Evolutionary conservation across 2,797 vertebrate genomes (phyloP).

Genomic region (Oryzias sinensis): DNA sequence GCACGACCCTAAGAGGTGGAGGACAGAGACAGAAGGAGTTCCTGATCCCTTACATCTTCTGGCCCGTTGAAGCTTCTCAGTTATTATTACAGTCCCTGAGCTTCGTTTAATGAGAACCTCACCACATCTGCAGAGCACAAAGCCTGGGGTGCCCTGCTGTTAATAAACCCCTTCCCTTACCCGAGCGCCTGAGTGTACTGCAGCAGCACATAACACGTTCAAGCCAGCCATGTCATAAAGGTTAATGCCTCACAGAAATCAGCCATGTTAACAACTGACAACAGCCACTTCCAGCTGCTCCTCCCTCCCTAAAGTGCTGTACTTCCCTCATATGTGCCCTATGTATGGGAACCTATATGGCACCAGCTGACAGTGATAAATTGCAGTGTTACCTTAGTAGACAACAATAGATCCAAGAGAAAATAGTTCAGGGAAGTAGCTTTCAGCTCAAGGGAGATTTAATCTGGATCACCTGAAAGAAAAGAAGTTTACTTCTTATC

Average conservation of each 20-base stretch:
- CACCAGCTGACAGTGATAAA: constrained; percentile 61
- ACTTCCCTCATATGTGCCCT: constrained; percentile 11
- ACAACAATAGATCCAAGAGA: constrained; percentile 38
- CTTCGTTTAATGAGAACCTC: no score
- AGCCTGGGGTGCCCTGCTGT: neutral
- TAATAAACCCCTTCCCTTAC: constrained; percentile 2
- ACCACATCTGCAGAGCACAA: neutral
- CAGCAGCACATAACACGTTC: constrained; percentile 1
- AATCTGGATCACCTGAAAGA: constrained; percentile 16
- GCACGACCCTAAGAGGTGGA: constrained; percentile 12
- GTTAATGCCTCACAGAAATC: constrained; percentile 27
- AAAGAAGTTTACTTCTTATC: constrained; percentile 28
- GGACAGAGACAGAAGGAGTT: constrained; percentile 34
- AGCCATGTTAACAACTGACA: constrained; percentile 16
- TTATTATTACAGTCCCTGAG: neutral
- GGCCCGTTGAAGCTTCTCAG: constrained; percentile 7
- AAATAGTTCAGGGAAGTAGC: constrained; percentile 50
- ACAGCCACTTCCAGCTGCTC: constrained; percentile 18
- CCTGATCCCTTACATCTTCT: constrained; percentile 29
- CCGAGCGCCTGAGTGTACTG: neutral
- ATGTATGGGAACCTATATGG: constrained; percentile 6
- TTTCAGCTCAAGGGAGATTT: constrained; percentile 32
- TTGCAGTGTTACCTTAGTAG: constrained; percentile 23
- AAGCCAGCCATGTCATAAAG: neutral
- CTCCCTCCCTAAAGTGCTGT: constrained; percentile 16